These are phyloP conservation scores for Ametastegia equiseti DNA, from an alignment of 2,888 invertebrate genomes.

Conservation along the genomic window DNA sequence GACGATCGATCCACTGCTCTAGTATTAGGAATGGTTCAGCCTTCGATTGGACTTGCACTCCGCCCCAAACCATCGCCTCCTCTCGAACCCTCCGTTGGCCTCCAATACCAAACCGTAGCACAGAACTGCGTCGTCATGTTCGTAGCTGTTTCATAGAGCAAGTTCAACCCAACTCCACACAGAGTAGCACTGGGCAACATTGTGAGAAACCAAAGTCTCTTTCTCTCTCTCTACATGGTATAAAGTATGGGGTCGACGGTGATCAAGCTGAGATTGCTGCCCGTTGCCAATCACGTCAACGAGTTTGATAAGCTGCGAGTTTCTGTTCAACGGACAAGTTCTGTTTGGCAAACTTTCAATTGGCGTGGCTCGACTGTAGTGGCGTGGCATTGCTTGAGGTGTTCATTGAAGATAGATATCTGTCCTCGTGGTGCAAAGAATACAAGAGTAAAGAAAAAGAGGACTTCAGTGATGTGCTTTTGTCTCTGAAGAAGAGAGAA, in stretches of 20 bases:
- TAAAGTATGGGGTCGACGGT: conserved; percentile 41
- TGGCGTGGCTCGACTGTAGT: not conserved
- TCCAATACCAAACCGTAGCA: not conserved
- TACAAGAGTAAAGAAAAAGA: not conserved
- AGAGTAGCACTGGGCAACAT: not conserved
- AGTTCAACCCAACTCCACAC: not conserved
- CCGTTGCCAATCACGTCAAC: conserved; percentile 57
- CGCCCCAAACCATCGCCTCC: conserved; percentile 31
- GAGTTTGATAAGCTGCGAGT: conserved; percentile 24
- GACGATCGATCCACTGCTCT: conserved; percentile 48
- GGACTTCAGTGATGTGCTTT: not conserved
- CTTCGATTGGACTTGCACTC: conserved; percentile 47
- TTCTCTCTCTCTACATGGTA: too few relatives aligned
- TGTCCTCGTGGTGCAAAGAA: not conserved
- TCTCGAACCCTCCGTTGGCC: not conserved
- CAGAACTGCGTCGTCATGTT: conserved; percentile 15
- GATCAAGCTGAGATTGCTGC: conserved; percentile 66
- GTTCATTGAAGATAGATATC: conserved; percentile 8
- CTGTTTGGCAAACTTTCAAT: conserved; percentile 7
- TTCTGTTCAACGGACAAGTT: conserved; percentile 27
- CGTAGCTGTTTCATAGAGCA: not conserved
- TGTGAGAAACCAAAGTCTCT: conserved; percentile 23
- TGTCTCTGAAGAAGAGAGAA: not conserved
- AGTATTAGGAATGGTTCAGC: conserved; percentile 44
- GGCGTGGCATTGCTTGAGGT: not conserved